Conservation (phyloP, 2,113 vertebrate genomes). For the Plotosus lineatus region DNA sequence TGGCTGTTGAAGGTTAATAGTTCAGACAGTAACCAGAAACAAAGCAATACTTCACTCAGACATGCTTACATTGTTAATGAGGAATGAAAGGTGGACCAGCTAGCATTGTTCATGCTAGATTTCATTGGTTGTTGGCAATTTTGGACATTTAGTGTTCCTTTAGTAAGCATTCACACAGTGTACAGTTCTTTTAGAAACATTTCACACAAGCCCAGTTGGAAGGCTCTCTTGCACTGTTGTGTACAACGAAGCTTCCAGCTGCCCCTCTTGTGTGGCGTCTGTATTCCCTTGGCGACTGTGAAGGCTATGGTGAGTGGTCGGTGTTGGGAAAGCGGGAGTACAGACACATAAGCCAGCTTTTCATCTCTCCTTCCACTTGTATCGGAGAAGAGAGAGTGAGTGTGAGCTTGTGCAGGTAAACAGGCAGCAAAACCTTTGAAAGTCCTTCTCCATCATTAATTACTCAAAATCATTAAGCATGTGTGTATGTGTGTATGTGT, state of each 20-base stretch:
- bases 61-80: conserved; percentile 3
- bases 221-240: not conserved
- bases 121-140: not conserved
- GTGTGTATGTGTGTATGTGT: not conserved
- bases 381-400: conserved; percentile 48
- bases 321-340: conserved; percentile 50
- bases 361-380: conserved; percentile 60
- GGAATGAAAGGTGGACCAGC: not conserved
- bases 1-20: not conserved
- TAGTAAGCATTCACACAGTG: not conserved
- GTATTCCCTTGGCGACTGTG: not conserved
- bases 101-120: conserved; percentile 1
- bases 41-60: not conserved
- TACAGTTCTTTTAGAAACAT: not conserved
- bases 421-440: conserved; percentile 61
- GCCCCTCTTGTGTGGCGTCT: not conserved
- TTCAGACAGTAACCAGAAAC: not conserved
- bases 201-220: not conserved
- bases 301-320: conserved; percentile 32
- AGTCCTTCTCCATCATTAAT: conserved; percentile 57
- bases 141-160: not conserved
- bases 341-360: conserved; percentile 62
- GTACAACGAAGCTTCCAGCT: not conserved
- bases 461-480: conserved; percentile 45
- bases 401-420: conserved; percentile 59